Evolutionary conservation across 2,888 invertebrate genomes (phyloP), one percentile per base, ranked within the genome.

Genomic region (Hetaerina titia): DNA sequence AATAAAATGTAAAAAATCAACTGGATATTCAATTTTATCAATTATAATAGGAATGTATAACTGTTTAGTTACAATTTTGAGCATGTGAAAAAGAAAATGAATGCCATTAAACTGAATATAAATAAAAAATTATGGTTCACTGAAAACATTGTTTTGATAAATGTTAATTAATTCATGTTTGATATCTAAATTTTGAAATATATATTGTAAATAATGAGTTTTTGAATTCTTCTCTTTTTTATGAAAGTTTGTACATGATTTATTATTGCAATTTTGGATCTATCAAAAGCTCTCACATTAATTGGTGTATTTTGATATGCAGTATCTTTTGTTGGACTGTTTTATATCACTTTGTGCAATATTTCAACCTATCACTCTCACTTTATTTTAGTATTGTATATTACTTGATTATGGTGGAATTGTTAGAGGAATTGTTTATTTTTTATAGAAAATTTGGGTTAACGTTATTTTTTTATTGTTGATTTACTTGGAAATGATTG

Each of bases 351-450:
- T 31, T 13, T 9, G 81, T 81, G 81, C 81, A 31, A 81, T 81
- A 81, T 31, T 81, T 74, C 1, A 17, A 9, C 25, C 15, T 74
- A 8, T 74, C 25, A 74, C 31, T 31, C 1, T 31, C 11, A 11
- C 31, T 81, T 81, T 31, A 13, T 81, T 81, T n/a, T 60, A 15
- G 11, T 11, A 15, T 60, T 60, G n/a, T 5, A 69, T 69, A 69
- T 9, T 13, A 15, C 22, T 13, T 81, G 2, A 15, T 81, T 13
- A 81, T 13, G 11, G 81, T 19, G 81, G 31, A 11, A 81, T 81
- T 81, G 81, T 81, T 81, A 81, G 9, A 81, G 81, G 11, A 31
- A 81, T 31, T 81, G 31, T 81, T 81, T 81, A n/a, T 81, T 81
- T 81, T 81, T 22, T 69, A 74, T 74, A 17, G 31, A 81, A 15